Evolutionary conservation across 1,140 invertebrate genomes (phyloP), one percentile per base, ranked within the genome.

Genomic region (Tyrophagus putrescentiae): DNA sequence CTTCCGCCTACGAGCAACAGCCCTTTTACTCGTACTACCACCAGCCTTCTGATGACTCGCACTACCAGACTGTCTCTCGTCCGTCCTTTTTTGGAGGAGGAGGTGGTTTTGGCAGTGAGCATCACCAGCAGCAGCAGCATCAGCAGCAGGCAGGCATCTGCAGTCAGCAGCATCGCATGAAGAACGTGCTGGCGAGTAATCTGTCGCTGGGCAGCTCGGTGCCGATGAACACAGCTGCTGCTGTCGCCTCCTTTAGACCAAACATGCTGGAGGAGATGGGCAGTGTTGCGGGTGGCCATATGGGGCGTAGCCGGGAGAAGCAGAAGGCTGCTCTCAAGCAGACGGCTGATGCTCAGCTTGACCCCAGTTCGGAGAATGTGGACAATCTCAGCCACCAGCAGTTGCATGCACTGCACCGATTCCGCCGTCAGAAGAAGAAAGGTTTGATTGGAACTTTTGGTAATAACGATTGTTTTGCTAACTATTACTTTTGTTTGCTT

Each of bases 391-490:
- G 64, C 31, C 34, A 84, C 70, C 80, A 81, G 57, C 79, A 82
- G 59, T 72, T 84, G 18, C 82, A 84, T 66, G 75, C 78, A 60
- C 70, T 85, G 7, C 82, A 84, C 65, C 75, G 81, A 61, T 82
- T 80, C 63, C 73, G 82, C 64, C 71, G 82, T 60, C 82, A 65
- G 11, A 54, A 84, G 71, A 84, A 83, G 69, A 84, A 82, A 78
- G 83, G 83, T 84, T 63, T 18, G 60, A 21, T 62, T 62, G 1
- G 9, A 53, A 31, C 29, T 64, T 25, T 45, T 48, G 27, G 28
- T 13, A 44, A 25, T 16, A 45, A 28, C 23, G 63, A 45, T 39
- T 31, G 11, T 2, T 61, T 18, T 23, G 62, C 23, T 18, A 11
- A 45, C 53, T 39, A 41, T 57, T 61, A 63, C 60, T 25, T 44